Evolutionary conservation across 1,140 invertebrate genomes (phyloP).

Genomic region (Drosophila punjabiensis): DNA sequence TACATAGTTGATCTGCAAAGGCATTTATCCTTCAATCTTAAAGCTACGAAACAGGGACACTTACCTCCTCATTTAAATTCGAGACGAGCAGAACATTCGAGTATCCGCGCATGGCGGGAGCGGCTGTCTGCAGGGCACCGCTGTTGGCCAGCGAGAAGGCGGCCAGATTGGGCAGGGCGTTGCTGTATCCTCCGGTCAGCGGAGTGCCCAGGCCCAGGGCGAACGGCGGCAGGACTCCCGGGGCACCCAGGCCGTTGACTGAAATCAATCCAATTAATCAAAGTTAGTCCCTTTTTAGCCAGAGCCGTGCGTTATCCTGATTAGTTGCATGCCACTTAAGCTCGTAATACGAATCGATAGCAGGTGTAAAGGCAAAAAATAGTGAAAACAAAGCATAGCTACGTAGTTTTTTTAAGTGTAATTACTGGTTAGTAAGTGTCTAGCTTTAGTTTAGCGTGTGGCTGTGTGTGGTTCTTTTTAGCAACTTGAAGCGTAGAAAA

Average conservation of each 20-base stretch:
- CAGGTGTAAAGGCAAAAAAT: constrained; percentile 64
- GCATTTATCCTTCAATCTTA: not conserved
- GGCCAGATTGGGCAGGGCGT: constrained; percentile 90
- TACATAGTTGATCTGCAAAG: not conserved
- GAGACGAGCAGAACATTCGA: constrained; percentile 95
- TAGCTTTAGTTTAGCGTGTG: constrained; percentile 1
- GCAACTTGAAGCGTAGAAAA: constrained; percentile 52
- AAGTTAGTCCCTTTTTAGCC: constrained; percentile 11
- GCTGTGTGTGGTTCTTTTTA: constrained; percentile 1
- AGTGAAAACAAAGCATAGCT: constrained; percentile 41
- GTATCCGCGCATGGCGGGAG: constrained; percentile 89
- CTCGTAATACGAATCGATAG: constrained; percentile 73
- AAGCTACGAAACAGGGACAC: not conserved
- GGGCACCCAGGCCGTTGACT: constrained; percentile 88
- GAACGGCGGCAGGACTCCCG: constrained; percentile 94
- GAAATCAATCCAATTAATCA: constrained; percentile 25
- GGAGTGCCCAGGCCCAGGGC: constrained; percentile 88
- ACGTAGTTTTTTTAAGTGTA: not conserved
- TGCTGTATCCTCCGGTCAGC: constrained; percentile 89
- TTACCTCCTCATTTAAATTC: constrained; percentile 96
- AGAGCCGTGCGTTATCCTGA: not conserved
- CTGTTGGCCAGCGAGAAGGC: constrained; percentile 89
- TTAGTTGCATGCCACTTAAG: constrained; percentile 68
- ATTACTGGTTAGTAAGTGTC: not conserved
- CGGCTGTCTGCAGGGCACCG: constrained; percentile 87